These are phyloP conservation scores for Eumeta japonica DNA, from an alignment of 1,140 invertebrate genomes.

Conservation along the genomic window DNA sequence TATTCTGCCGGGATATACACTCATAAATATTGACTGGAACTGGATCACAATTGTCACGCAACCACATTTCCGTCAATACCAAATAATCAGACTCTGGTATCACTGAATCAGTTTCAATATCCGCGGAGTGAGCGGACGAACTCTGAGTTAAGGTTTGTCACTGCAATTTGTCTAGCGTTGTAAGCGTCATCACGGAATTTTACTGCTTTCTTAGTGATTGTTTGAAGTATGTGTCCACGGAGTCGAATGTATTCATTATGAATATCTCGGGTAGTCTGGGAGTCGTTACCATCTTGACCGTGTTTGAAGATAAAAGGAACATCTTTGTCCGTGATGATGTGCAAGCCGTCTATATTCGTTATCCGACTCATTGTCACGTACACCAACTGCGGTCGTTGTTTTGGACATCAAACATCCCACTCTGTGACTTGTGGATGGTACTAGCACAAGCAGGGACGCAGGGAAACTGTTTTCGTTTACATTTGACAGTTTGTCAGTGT, in stretches of 20 bases:
- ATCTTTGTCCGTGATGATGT: slow-evolving; percentile 15
- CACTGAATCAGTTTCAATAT: slow-evolving; percentile 19
- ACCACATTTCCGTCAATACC: slow-evolving; percentile 19
- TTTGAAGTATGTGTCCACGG: no score
- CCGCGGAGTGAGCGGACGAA: slow-evolving; percentile 13
- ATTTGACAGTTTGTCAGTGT: slow-evolving; percentile 15
- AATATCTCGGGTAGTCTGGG: slow-evolving; percentile 15
- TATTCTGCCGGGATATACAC: slow-evolving; percentile 13
- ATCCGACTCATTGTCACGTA: slow-evolving; percentile 24
- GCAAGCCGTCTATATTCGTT: slow-evolving; percentile 22
- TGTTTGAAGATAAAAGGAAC: slow-evolving; percentile 14
- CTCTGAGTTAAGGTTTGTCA: slow-evolving; percentile 18
- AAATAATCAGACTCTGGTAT: slow-evolving; percentile 18
- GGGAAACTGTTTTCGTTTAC: slow-evolving; percentile 18
- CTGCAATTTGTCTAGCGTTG: slow-evolving; percentile 15
- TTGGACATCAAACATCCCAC: slow-evolving; percentile 15
- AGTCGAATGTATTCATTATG: no score
- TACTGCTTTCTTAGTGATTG: slow-evolving; percentile 13
- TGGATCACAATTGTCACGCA: slow-evolving; percentile 20
- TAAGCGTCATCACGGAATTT: slow-evolving; percentile 18
- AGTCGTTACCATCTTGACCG: slow-evolving; percentile 14
- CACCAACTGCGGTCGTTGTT: slow-evolving; percentile 18
- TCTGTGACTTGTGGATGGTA: slow-evolving; percentile 15
- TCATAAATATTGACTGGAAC: slow-evolving; percentile 11
- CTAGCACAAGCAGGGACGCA: slow-evolving; percentile 20